Percentiles rank a stretch among this genome's conserved stretches.
These are phyloP conservation scores for Agrochola circellaris DNA, from an alignment of 2,888 invertebrate species.

Conservation along the genomic window DNA sequence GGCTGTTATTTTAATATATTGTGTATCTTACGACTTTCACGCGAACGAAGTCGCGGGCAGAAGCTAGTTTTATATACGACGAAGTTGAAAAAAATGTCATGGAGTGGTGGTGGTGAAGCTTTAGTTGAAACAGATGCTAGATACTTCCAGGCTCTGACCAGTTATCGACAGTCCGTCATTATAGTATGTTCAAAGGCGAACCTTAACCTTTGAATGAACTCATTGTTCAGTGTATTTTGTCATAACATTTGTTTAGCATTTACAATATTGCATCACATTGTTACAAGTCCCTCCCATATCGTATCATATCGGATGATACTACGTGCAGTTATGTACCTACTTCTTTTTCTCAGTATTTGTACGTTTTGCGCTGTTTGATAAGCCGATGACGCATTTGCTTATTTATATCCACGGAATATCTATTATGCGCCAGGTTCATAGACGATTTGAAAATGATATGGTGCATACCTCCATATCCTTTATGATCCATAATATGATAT, in stretches of 20 bases:
- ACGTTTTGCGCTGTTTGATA: conserved; percentile 17
- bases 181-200: neutral
- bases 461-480: too few relatives aligned
- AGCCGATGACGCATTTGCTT: conserved; percentile 2
- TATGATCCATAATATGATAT: too few relatives aligned
- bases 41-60: too few relatives aligned
- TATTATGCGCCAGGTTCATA: neutral
- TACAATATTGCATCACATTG: conserved; percentile 40
- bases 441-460: neutral
- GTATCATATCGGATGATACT: conserved; percentile 14
- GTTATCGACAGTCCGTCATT: neutral
- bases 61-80: neutral
- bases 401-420: neutral
- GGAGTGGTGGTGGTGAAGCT: neutral
- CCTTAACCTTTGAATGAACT: conserved; percentile 11
- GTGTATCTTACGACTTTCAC: too few relatives aligned
- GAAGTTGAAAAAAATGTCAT: neutral
- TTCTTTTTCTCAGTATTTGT: neutral
- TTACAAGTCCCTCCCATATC: conserved; percentile 1
- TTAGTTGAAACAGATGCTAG: neutral
- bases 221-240: neutral
- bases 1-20: too few relatives aligned
- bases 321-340: neutral
- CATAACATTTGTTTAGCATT: neutral
- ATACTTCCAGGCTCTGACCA: conserved; percentile 4